Evolutionary conservation across 2,888 invertebrate species (phyloP), one percentile per base, ranked within the genome.

Genomic region (Chrysina gloriosa): DNA sequence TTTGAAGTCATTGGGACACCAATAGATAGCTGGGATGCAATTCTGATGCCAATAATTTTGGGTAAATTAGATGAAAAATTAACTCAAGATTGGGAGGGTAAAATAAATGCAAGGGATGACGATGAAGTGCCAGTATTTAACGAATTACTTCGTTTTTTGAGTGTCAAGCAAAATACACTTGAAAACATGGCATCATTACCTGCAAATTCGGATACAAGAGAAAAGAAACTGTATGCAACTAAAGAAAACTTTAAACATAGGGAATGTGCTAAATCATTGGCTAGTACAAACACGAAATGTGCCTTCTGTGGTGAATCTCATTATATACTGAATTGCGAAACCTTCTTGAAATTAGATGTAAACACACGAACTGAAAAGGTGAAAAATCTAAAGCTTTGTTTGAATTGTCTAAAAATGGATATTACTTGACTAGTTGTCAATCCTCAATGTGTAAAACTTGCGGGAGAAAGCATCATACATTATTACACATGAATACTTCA

Each of bases 11-110:
- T 31, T 71, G 7, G 68, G 69, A 1, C 63, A 63, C 47, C 70
- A 3, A 52, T 71, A 11, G 64, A 70, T 31, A 52, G 52, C 5
- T 71, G 68, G 71, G 69, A 68, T 45, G 27, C 48, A 16, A 47
- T 71, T 2, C 36, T 71, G 7, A 21, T 71, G 27, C 47, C 63
- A 7, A 56, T 70, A 2, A 67, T 72, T 14, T 48, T 67, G n/a
- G 6, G 50, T 7, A 72, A 72, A 52, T 52, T 69, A 2, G 70
- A 70, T 34, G 39, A 52, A 52, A 52, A n/a, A n/a, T 25, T 52
- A 25, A 52, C 52, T 21, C 27, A 52, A 27, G 52, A 25, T 31
- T 52, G 52, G 52, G 52, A 52, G 5, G 5, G n/a, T n/a, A n/a
- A n/a, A n/a, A n/a, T n/a, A n/a, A n/a, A n/a, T n/a, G n/a, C 7